phyloP scores from a whole-genome alignment of 2,113 vertebrate species.

The Neolamprologus hecqui region DNA sequence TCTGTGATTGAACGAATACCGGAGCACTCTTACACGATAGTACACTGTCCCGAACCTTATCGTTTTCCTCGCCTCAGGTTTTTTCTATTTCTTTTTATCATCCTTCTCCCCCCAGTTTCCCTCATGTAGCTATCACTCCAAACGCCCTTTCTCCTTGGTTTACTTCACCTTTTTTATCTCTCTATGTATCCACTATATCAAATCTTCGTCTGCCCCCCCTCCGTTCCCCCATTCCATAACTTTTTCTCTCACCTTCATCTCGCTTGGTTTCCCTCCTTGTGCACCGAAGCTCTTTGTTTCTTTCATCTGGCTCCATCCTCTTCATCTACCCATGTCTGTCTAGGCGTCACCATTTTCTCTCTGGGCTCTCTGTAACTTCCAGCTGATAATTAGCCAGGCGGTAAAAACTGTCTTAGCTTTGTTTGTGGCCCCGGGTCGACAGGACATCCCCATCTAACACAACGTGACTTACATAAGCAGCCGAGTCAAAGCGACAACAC shows the following conservation, averaged over 20 bases:
- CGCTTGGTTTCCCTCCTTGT: background rate
- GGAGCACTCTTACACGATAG: constrained; percentile 2
- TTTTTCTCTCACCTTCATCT: background rate
- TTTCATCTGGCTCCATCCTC: background rate
- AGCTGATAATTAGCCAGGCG: constrained; percentile 36
- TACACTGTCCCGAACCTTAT: constrained; percentile 5
- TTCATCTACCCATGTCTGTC: background rate
- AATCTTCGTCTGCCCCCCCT: background rate
- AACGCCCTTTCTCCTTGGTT: constrained; percentile 5
- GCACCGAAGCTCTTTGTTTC: background rate
- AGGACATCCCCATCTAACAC: background rate
- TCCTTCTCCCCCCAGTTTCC: background rate
- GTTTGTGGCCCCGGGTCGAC: background rate
- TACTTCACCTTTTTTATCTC: background rate
- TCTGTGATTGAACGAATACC: background rate
- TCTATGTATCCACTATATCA: background rate
- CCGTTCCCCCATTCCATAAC: background rate
- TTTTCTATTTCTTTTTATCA: constrained; percentile 6
- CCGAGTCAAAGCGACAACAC: constrained; percentile 7
- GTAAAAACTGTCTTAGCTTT: background rate
- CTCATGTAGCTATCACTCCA: background rate
- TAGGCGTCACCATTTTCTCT: background rate
- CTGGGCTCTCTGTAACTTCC: background rate
- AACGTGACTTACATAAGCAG: background rate
- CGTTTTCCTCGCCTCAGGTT: background rate